Evolutionary conservation across 64 coral and sea anemone species (phyloP), one percentile per base, ranked within the genome.

Genomic region (Porites lutea): DNA sequence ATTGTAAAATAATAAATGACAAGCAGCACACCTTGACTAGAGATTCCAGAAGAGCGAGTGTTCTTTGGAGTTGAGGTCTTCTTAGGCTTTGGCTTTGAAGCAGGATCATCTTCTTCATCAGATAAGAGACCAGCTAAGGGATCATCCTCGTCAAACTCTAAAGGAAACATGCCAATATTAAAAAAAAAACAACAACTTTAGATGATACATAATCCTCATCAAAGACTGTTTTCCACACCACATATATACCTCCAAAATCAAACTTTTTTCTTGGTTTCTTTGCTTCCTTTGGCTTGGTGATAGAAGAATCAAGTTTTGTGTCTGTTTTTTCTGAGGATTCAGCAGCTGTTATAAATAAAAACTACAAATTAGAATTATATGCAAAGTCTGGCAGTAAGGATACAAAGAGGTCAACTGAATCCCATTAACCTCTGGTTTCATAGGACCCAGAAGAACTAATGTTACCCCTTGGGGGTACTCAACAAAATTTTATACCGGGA

Each of bases 81-180:
- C 50, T 70, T 93, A 68, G 58, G 87, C 16, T 94, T 97, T 48
- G 67, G 76, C 58, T 84, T 96, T 62, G 92, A 45, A 86, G 59
- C 72, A 52, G 46, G 16, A 37, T 78, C 52, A 20, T 88, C 92
- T 0, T 97, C 95, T 37, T 97, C 95, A 88, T 97, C 95, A 50
- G 95, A 97, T 37, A 97, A 87, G n/a, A 97, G 83, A 19, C 95
- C 95, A 88, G 95, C 95, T 11, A 97, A 87, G 14, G 95, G 95
- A 81, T 97, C 95, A 84, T 97, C 95, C 59, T 97, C 95, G 49
- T 97, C 95, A 91, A 97, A 97, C 57, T 91, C 95, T 97, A 57
- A 74, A 55, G n/a, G 53, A 67, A 63, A 15, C 59, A 67, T 52
- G 19, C 19, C 48, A 95, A 13, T 47, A 60, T 83, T 10, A 48